Base-by-base conservation (phyloP, 1,140 invertebrate species). In the Euura saliciscinereae region DNA sequence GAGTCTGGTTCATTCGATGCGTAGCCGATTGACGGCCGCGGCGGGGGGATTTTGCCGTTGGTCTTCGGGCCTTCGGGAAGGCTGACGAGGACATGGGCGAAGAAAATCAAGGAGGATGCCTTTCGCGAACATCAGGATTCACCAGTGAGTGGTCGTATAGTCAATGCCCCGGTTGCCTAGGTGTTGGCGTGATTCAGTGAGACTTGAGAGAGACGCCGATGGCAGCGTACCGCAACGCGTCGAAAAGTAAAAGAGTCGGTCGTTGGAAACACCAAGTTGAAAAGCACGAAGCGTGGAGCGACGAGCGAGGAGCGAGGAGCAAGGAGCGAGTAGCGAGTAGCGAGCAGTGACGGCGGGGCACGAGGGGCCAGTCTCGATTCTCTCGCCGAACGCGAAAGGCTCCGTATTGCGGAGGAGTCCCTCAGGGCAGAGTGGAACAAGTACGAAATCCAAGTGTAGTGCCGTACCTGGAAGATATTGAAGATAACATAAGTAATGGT, bases 311-410 rank as follows among this genome's bases (percentile, higher is more conserved):
- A 28, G 28, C 28, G 1, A 28, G 28, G 28, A 28, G 28, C 28
- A 1, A 28, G 28, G 0, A 28, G 28, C 28, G 28, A 28, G 28
- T 28, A 28, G 28, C 28, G 28, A 28, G 28, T 28, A 28, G n/a
- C n/a, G n/a, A 44, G 13, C 71, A 68, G n/a, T 8, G 64, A 45
- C 67, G 43, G 70, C 5, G 51, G 69, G 69, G 45, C 68, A 43
- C 72, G 28, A 51, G n/a, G 66, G 66, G 73, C 64, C 74, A 81
- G 79, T 81, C 75, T 79, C 76, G 79, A 76, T 69, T 68, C 76
- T 79, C 79, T 76, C 74, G 79, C 79, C 72, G 75, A 71, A 68
- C 71, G 72, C 66, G 51, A 69, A 74, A 73, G 77, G 51, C 13
- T 3, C 6, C 45, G 10, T 64, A 44, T 11, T 45, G n/a, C 11